These are phyloP conservation scores for Crossocerus cetratus DNA, from an alignment of 2,888 invertebrate species.

Conservation along the genomic window DNA sequence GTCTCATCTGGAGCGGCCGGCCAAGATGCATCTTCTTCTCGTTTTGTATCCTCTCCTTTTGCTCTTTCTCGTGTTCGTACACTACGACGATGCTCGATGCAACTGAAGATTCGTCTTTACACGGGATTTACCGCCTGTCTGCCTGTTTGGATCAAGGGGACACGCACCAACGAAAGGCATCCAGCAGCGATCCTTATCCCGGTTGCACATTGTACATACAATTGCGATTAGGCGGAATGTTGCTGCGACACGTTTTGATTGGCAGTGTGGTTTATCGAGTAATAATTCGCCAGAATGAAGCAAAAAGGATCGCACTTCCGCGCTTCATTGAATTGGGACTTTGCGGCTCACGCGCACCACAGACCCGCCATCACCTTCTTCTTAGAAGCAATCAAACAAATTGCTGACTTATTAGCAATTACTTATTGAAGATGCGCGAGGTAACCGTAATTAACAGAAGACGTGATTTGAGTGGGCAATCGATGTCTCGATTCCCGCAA, in stretches of 20 bases:
- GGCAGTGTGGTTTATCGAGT: neutral
- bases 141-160: too few relatives aligned
- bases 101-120: too few relatives aligned
- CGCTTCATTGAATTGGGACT: neutral
- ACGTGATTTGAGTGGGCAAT: neutral
- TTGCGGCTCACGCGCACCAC: slow-evolving; percentile 8
- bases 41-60: slow-evolving; percentile 4
- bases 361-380: slow-evolving; percentile 12
- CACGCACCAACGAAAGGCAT: too few relatives aligned
- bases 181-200: too few relatives aligned
- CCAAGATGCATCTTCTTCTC: neutral
- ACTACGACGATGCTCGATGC: too few relatives aligned
- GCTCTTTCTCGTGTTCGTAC: neutral
- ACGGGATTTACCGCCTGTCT: too few relatives aligned
- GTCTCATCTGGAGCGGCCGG: too few relatives aligned
- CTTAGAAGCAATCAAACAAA: slow-evolving; percentile 12
- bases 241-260: neutral
- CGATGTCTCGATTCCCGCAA: too few relatives aligned
- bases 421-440: neutral
- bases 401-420: neutral
- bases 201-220: too few relatives aligned
- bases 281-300: slow-evolving; percentile 18
- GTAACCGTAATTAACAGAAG: neutral
- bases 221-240: too few relatives aligned
- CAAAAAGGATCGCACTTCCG: neutral